These are phyloP conservation scores for Aythya fuligula DNA, from an alignment of 2,797 vertebrate genomes.

Conservation along the genomic window DNA sequence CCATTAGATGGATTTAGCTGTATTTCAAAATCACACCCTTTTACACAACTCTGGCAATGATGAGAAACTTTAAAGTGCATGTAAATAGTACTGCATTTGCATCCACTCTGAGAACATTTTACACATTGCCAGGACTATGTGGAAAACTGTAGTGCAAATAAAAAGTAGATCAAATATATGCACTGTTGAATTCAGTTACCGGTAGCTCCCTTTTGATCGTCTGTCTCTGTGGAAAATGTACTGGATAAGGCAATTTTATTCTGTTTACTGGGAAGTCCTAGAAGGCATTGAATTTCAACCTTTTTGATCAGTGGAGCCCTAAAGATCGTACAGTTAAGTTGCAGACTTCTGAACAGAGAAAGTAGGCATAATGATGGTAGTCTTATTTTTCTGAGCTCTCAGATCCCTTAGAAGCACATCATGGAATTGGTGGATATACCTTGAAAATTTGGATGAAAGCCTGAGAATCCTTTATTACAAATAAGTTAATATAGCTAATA, in stretches of 20 bases:
- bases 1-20: not conserved
- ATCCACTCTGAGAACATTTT: not conserved
- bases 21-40: not conserved
- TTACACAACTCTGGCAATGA: not conserved
- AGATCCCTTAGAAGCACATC: not conserved
- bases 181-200: not conserved
- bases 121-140: not conserved
- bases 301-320: not conserved
- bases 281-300: not conserved
- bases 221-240: not conserved
- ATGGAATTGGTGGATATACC: not conserved
- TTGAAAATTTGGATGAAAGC: slow-evolving; percentile 2
- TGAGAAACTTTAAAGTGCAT: not conserved
- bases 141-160: not conserved
- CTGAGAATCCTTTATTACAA: not conserved
- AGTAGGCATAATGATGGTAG: not conserved
- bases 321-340: not conserved
- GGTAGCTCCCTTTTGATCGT: not conserved
- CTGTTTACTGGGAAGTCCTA: not conserved
- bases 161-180: not conserved
- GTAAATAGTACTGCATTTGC: not conserved
- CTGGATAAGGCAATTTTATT: not conserved
- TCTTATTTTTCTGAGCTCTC: not conserved
- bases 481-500: not conserved
- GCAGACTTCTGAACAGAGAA: not conserved